These are phyloP conservation scores for Calliphora vicina DNA, from an alignment of 1,140 invertebrate genomes.

Conservation along the genomic window DNA sequence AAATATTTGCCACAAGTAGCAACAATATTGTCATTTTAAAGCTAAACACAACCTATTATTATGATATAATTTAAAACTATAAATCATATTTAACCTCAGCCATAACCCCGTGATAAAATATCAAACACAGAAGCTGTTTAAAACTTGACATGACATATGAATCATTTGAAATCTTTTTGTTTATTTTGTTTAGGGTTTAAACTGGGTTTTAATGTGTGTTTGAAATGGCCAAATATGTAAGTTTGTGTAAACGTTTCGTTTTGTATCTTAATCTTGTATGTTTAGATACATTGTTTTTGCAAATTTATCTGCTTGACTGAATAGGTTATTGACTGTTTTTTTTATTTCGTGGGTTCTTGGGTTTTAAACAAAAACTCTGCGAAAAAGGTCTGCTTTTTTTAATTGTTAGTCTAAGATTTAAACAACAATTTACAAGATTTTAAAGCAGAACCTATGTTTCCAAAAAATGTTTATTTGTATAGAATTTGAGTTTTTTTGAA, in stretches of 20 bases:
- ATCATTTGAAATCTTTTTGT: neutral
- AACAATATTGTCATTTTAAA: neutral
- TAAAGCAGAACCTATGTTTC: too few relatives aligned
- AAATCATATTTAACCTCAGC: constrained; percentile 12
- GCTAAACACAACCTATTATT: neutral
- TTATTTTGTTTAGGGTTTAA: neutral
- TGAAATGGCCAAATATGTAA: too few relatives aligned
- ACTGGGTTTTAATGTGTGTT: neutral
- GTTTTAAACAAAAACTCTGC: neutral
- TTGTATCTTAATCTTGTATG: neutral
- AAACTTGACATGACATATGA: neutral
- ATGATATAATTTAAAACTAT: neutral
- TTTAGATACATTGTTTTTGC: neutral
- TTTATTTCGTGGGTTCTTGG: neutral
- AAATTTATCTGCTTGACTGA: constrained; percentile 13
- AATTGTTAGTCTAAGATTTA: neutral
- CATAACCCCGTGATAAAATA: neutral
- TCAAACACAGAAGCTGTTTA: neutral
- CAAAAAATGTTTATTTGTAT: neutral
- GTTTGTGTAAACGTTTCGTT: neutral
- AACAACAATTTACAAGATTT: too few relatives aligned
- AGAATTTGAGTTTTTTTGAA: neutral
- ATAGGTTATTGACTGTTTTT: constrained; percentile 30
- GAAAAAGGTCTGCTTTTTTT: neutral
- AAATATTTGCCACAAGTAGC: neutral